Evolutionary conservation across 2,888 invertebrate genomes (phyloP), one percentile per base, ranked within the genome.

Genomic region (Eristalis tenax): DNA sequence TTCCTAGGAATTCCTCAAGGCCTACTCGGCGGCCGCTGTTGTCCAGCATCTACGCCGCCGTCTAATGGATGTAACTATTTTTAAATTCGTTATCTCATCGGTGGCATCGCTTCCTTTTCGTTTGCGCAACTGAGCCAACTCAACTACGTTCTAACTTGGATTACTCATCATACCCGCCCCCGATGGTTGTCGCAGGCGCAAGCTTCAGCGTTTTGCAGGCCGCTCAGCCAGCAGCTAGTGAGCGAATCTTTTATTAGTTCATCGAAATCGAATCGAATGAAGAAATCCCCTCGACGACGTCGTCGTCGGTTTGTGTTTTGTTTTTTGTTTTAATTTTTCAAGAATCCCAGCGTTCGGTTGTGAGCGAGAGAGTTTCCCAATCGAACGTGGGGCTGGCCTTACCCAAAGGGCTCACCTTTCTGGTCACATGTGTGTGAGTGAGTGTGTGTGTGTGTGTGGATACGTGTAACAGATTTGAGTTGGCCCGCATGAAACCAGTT

Each of bases 341-440:
- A 74, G 77, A 81, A 83, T 63, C 65, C 71, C 70, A 71, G 61
- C 63, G 56, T 56, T 13, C 8, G 59, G 18, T 18, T 5, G 50
- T 22, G 50, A 50, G 50, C 8, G 50, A 63, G 61, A 59, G 15
- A 71, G 75, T 71, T 83, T 86, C 74, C 79, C 78, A 79, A 87
- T 83, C 70, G 59, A 56, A 74, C 73, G 18, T 65, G 57, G 69
- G 22, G 61, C 43, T 83, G 73, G 79, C 71, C 78, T 83, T 38
- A 83, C 64, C 86, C 66, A 83, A 87, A 87, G 86, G 86, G 86
- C 79, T 83, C 70, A 79, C 86, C 75, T 86, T 64, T 75, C 83
- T 79, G 70, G 40, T 66, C 35, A 26, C 23, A 13, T 18, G 50
- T n/a, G 43, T 43, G 43, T 43, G 40, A 1, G 40, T 15, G 40